Percentiles rank a stretch among this genome's conserved stretches.
Evolutionary conservation across 2,888 invertebrate species (phyloP).

Genomic region (Tubulanus polymorphus): DNA sequence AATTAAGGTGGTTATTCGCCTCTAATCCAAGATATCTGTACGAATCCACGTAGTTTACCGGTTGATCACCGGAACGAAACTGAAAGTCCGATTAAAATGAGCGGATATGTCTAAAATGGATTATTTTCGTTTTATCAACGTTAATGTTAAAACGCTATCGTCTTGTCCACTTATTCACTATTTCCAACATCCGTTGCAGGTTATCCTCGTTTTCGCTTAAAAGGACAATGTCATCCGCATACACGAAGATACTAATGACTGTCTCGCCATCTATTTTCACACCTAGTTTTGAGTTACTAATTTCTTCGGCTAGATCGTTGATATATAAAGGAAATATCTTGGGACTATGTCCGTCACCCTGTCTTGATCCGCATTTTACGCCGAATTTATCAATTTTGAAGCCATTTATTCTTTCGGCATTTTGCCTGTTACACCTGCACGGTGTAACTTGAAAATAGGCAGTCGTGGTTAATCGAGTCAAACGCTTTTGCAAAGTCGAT

Average conservation of each 20-base stretch:
- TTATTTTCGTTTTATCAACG: conserved; percentile 8
- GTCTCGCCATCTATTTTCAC: not conserved
- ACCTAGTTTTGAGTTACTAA: conserved; percentile 5
- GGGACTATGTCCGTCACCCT: not conserved
- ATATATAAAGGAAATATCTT: not conserved
- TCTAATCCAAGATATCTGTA: not conserved
- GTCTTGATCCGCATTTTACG: not conserved
- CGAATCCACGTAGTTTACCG: not conserved
- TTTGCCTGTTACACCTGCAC: not conserved
- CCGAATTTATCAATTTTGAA: not conserved
- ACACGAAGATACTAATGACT: conserved; percentile 4
- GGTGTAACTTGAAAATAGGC: not conserved
- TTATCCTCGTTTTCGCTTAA: conserved; percentile 4
- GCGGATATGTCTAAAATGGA: conserved; percentile 8
- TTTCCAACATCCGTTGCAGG: conserved; percentile 10
- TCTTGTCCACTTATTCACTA: conserved; percentile 8
- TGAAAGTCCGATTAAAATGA: not conserved
- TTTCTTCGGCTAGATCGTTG: conserved; percentile 7
- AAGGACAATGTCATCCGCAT: conserved; percentile 16
- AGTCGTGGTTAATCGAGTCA: not conserved
- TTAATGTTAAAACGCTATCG: conserved; percentile 11
- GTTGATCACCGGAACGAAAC: not conserved
- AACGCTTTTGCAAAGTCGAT: not conserved
- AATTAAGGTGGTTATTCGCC: not conserved
- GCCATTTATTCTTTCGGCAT: not conserved